Conservation (phyloP, 2,888 invertebrate species). For the Lacanobia wlatinum region DNA sequence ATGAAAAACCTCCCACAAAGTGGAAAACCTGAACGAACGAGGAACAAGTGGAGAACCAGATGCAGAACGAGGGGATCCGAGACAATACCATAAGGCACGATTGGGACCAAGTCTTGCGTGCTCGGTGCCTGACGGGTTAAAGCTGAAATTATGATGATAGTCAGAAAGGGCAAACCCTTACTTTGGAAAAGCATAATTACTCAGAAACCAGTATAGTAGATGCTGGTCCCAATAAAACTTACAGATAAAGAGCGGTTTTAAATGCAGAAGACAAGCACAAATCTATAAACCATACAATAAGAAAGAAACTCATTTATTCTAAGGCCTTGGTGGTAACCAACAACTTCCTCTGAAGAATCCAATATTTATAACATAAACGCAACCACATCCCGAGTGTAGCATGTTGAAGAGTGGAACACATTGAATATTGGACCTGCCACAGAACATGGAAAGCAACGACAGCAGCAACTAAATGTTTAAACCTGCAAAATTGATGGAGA, state of each 20-base stretch:
- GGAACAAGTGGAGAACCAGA: too few species aligned
- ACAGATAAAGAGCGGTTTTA: background rate
- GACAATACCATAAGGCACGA: too few species aligned
- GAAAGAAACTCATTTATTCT: background rate
- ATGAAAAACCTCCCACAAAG: too few species aligned
- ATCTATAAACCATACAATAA: too few species aligned
- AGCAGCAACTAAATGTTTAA: too few species aligned
- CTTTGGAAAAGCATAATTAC: too few species aligned
- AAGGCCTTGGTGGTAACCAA: background rate
- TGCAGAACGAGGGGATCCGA: too few species aligned
- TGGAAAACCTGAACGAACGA: too few species aligned
- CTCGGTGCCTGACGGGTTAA: too few species aligned
- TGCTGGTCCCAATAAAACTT: background rate
- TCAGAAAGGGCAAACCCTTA: background rate
- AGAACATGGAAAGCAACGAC: background rate
- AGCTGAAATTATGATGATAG: too few species aligned
- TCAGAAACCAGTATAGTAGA: background rate
- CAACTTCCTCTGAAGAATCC: background rate
- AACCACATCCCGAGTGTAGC: background rate
- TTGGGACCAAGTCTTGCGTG: too few species aligned
- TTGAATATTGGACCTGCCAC: constrained; percentile 7
- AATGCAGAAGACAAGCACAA: background rate
- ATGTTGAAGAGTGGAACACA: constrained; percentile 7
- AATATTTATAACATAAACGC: background rate
- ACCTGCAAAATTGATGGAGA: too few species aligned